phyloP scores from a whole-genome alignment of 23 tunicate species.

The Trididemnum nubilum region DNA sequence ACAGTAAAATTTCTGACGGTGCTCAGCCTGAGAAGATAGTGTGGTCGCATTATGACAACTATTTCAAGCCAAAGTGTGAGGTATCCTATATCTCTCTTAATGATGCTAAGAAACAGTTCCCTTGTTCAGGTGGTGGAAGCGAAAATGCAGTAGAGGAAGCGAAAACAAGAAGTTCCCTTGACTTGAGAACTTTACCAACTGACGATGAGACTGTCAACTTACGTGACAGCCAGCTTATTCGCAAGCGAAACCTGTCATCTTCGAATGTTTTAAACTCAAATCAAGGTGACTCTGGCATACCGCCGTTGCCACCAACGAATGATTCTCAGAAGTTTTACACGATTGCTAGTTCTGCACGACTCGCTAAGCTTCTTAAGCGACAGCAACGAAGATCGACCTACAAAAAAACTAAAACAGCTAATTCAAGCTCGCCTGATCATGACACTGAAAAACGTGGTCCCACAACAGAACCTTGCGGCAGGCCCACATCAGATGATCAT shows the following conservation, averaged over 20 bases:
- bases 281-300: not conserved
- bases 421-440: not conserved
- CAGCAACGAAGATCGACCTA: constrained; percentile 2
- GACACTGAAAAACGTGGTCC: not conserved
- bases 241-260: constrained; percentile 49
- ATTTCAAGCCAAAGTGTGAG: constrained; percentile 33
- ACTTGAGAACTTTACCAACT: not conserved
- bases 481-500: too few relatives aligned
- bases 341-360: constrained; percentile 67
- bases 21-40: constrained; percentile 59
- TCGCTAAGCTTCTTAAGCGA: constrained; percentile 48
- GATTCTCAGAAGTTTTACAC: constrained; percentile 9
- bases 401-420: not conserved
- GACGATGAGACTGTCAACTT: constrained; percentile 15
- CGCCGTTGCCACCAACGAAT: not conserved
- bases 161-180: not conserved
- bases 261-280: constrained; percentile 13
- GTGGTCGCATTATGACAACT: constrained; percentile 59
- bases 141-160: not conserved
- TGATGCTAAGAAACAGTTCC: constrained; percentile 19
- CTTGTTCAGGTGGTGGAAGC: too few relatives aligned
- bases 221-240: constrained; percentile 42
- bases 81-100: not conserved
- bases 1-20: not conserved
- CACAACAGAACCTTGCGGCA: not conserved